Evolutionary conservation across 2,113 vertebrate species (phyloP), one percentile per base, ranked within the genome.

Genomic region (Tiliqua scincoides): DNA sequence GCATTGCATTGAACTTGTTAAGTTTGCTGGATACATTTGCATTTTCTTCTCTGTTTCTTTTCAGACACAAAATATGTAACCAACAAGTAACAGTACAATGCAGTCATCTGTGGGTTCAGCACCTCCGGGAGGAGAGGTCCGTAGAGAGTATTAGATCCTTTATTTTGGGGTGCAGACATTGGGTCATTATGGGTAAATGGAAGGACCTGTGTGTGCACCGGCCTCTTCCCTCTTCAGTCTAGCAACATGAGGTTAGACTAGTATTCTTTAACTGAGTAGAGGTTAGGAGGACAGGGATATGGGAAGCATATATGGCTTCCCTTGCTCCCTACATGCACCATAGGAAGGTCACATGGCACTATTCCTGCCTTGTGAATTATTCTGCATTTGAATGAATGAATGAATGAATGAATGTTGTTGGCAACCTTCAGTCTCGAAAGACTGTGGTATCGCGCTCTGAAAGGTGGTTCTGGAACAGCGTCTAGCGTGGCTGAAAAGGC

Each of bases 31-130:
- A 37, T 63, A 78, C 61, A n/a, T 35, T 87, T 73, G 65, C 88
- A 75, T 83, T 84, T 92, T 91, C 32, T 89, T 37, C 79, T 88
- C 35, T 89, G 52, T 67, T 79, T 78, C 10, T 87, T 88, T 80
- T 82, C 43, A 21, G 0, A 23, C 23, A 1, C 82, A 43, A 74
- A 88, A 84, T 87, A 85, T 57, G 59, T 70, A 32, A 15, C 18
- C 40, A 30, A 83, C 6, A 61, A 43, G 20, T 12, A 40, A 30
- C 12, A 23, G 18, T 3, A 25, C 4, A n/a, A 27, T 73, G 70
- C 54, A 40, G 21, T 57, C 43, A 2, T 25, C 20, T 73, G 23
- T 4, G 21, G 21, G 37, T 43, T 21, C 48, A 35, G 18, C 20
- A 6, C 30, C 27, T 23, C 37, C 12, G 4, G n/a, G 27, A 21